phyloP scores from a whole-genome alignment of 2,113 vertebrate genomes.

The Pelusios castaneus region DNA sequence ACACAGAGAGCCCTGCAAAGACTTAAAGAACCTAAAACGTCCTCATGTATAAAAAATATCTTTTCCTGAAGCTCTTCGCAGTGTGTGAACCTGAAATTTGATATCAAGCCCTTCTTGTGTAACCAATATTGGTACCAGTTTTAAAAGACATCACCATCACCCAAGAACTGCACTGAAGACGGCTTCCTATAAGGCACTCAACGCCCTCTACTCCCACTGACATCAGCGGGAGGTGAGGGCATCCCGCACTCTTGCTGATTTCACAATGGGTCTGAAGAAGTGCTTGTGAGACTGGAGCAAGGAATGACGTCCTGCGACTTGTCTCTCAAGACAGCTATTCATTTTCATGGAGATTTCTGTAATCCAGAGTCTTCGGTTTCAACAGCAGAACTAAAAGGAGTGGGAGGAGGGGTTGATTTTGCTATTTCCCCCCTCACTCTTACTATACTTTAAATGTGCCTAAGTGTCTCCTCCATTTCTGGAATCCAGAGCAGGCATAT shows the following conservation, averaged over 20 bases:
- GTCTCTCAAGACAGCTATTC: no score
- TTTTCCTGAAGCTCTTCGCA: no score
- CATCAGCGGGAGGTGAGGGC: background rate
- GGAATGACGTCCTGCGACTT: background rate
- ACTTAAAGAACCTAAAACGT: conserved; percentile 13
- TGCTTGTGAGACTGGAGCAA: background rate
- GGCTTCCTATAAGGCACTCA: background rate
- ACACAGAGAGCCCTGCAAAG: conserved; percentile 1
- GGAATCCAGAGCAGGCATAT: background rate
- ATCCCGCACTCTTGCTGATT: background rate
- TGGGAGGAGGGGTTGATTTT: background rate
- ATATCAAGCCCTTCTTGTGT: no score
- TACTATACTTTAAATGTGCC: background rate
- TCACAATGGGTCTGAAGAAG: background rate
- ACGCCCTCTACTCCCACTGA: background rate
- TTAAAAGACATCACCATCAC: no score
- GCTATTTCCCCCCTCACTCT: background rate
- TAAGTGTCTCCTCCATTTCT: background rate
- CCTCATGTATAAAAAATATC: background rate
- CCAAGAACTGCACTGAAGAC: no score
- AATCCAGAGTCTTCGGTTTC: background rate
- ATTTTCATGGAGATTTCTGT: no score
- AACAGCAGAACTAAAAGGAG: background rate
- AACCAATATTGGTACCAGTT: no score
- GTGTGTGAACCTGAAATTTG: no score